Conservation (phyloP, 2,797 vertebrate genomes). For the Lutjanus argentimaculatus region DNA sequence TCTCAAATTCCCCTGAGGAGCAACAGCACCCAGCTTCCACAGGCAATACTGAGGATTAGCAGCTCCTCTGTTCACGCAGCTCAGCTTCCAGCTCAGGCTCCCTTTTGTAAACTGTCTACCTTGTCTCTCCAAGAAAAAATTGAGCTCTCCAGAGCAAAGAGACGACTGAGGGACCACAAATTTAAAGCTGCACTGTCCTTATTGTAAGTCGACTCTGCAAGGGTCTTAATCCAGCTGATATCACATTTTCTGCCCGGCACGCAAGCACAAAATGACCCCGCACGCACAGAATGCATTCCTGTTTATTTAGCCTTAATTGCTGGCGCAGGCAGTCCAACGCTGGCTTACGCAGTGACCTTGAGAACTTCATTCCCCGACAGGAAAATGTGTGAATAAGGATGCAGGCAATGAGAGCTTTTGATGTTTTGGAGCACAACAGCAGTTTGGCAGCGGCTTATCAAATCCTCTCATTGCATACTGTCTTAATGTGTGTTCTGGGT, state of each 20-base stretch:
- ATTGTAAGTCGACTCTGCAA: conserved; percentile 10
- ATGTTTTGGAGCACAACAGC: background rate
- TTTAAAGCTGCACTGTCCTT: background rate
- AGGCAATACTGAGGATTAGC: conserved; percentile 38
- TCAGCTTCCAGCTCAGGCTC: conserved; percentile 35
- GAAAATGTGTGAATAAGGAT: conserved; percentile 36
- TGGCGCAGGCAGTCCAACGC: background rate
- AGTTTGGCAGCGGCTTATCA: background rate
- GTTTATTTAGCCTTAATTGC: conserved; percentile 46
- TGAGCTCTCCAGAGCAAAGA: conserved; percentile 47
- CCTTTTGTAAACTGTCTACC: conserved; percentile 17
- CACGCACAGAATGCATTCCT: background rate
- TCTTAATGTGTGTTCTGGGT: background rate
- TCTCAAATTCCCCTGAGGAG: conserved; percentile 34
- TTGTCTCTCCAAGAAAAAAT: conserved; percentile 20
- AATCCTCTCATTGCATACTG: background rate
- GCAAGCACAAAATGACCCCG: conserved; percentile 5
- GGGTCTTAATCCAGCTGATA: conserved; percentile 14
- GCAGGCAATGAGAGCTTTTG: conserved; percentile 5
- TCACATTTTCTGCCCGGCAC: background rate
- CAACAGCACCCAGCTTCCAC: conserved; percentile 10
- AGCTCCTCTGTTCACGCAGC: conserved; percentile 36
- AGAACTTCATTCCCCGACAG: conserved; percentile 15
- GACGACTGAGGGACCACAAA: background rate
- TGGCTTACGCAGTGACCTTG: conserved; percentile 43